Evolutionary conservation across 1,140 invertebrate species (phyloP), one percentile per base, ranked within the genome.

Genomic region (Hesperophylax magnus): DNA sequence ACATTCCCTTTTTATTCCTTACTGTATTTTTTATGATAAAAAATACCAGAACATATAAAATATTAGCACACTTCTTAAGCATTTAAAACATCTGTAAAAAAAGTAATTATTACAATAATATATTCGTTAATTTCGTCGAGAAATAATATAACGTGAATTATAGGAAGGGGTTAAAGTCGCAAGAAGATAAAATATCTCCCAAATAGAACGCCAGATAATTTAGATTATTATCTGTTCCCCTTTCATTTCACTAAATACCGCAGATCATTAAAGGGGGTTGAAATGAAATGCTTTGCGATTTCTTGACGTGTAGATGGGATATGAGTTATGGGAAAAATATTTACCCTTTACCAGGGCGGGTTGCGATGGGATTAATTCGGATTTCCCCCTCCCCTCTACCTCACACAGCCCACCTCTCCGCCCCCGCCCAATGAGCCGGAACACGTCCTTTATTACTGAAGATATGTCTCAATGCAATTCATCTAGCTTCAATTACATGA

Each of bases 291-390:
- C 79, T 78, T 60, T 52, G 18, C 61, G 77, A 81, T 71, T 71
- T 76, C 77, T 79, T 78, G 80, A 81, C 78, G 82, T 71, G 80
- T 81, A 81, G 80, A 84, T 81, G 80, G 80, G 77, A 81, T 81
- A 81, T 84, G 82, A 84, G 80, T 84, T 84, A 84, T 84, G 72
- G 77, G 47, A 60, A 79, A 80, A 84, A 81, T 80, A 81, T 81
- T 84, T 81, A 81, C 82, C 82, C 82, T 67, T 81, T 81, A 79
- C 6, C 75, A 15, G 53, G 47, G n/a, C 20, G 4, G 77, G 39
- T 47, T 47, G 39, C 11, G 39, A 11, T n/a, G 24, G 77, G 78
- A 72, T 79, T 79, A 79, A 72, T 79, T 72, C 54, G 24, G 67
- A 79, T 52, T 79, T 72, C 39, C 53, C 67, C 67, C 27, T 14